Conservation (phyloP, 2,113 vertebrate genomes). For the Rutilus rutilus region DNA sequence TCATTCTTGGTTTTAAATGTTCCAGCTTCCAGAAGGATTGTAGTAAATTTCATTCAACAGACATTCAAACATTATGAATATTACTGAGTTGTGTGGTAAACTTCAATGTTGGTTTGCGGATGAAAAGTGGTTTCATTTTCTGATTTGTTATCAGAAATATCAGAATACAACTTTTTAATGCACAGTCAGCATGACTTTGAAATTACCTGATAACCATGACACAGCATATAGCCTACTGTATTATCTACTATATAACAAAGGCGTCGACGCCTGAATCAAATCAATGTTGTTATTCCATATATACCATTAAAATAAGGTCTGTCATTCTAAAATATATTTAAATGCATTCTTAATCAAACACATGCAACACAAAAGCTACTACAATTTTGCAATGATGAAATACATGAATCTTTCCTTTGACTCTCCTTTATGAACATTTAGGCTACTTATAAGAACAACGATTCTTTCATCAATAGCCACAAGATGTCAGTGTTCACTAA, state of each 20-base stretch:
- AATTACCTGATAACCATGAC: not conserved
- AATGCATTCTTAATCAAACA: not conserved
- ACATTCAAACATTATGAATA: not conserved
- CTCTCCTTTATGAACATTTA: not conserved
- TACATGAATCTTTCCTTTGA: not conserved
- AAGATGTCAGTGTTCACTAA: not conserved
- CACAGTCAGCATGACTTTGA: conserved; percentile 7
- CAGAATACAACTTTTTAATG: not conserved
- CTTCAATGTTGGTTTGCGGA: not conserved
- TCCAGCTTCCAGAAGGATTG: not conserved
- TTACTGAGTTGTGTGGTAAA: not conserved
- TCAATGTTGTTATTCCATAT: not conserved
- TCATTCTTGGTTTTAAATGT: not conserved
- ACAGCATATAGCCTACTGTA: not conserved
- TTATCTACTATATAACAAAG: not conserved
- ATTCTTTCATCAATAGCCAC: not conserved
- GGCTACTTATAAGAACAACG: not conserved
- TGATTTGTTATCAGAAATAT: not conserved
- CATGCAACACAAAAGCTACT: not conserved
- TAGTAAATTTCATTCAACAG: not conserved
- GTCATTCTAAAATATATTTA: not conserved
- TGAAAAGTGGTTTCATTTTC: not conserved
- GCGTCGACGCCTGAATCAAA: not conserved
- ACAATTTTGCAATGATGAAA: not conserved
- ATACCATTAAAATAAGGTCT: not conserved